A percentile compares a stretch with the other conserved stretches of the same genome.
phyloP scores from a whole-genome alignment of 2,113 vertebrate species.

The Cynoglossus semilaevis region DNA sequence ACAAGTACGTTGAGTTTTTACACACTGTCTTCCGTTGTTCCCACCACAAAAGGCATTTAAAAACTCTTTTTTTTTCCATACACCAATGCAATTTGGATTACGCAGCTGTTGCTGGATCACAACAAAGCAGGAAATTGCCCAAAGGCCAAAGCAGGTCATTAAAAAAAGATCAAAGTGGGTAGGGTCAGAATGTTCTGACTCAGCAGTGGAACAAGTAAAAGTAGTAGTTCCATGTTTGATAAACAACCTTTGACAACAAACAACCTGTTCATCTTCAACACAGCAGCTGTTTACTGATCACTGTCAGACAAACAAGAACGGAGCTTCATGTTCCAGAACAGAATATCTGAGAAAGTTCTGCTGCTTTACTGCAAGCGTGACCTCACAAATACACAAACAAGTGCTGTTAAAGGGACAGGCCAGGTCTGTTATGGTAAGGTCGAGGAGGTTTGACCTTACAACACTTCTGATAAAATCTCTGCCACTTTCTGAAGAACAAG shows the following conservation, averaged over 20 bases:
- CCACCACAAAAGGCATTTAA: constrained; percentile 38
- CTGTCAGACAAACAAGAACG: constrained; percentile 48
- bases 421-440: too few relatives aligned
- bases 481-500: too few relatives aligned
- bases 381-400: constrained; percentile 35
- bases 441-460: too few relatives aligned
- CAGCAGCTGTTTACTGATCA: constrained; percentile 46
- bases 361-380: too few relatives aligned
- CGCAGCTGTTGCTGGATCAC: constrained; percentile 16
- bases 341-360: constrained; percentile 42
- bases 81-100: constrained; percentile 33
- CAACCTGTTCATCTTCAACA: constrained; percentile 35
- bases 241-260: constrained; percentile 56
- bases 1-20: too few relatives aligned
- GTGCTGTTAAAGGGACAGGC: neutral
- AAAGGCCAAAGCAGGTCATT: constrained; percentile 29
- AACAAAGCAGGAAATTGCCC: constrained; percentile 51
- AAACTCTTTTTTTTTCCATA: constrained; percentile 25
- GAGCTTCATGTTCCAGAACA: constrained; percentile 40
- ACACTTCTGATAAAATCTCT: too few relatives aligned
- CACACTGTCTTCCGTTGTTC: neutral
- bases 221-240: constrained; percentile 19
- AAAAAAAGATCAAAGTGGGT: constrained; percentile 39
- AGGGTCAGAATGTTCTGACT: too few relatives aligned
- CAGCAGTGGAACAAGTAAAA: constrained; percentile 28